Percentiles rank a stretch among this genome's conserved stretches.
phyloP scores from a whole-genome alignment of 2,113 vertebrate species.

The Leptosomus discolor region DNA sequence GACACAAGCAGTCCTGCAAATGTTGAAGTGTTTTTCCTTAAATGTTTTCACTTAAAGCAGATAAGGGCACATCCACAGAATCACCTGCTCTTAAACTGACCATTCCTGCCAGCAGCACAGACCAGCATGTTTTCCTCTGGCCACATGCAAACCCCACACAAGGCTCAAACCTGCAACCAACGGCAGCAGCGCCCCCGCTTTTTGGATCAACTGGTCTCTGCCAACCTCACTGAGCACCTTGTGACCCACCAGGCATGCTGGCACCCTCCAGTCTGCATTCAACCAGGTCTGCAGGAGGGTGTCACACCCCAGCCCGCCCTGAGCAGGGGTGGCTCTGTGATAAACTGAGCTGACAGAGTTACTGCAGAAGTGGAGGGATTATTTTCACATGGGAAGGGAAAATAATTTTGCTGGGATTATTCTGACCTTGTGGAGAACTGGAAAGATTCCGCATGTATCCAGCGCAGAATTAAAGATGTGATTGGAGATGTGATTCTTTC shows the following conservation, averaged over 20 bases:
- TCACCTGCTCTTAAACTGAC: not conserved
- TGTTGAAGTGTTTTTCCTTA: not conserved
- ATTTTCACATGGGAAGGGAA: not conserved
- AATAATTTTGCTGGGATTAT: not conserved
- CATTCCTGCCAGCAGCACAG: not conserved
- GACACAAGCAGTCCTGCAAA: not conserved
- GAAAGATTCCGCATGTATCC: not conserved
- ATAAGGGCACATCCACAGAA: not conserved
- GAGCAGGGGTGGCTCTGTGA: not conserved
- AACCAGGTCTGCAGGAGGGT: not conserved
- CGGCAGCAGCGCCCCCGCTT: not conserved
- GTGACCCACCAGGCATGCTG: not conserved
- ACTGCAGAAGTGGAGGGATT: not conserved
- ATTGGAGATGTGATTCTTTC: not conserved
- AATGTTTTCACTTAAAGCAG: not conserved
- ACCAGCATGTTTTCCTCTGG: not conserved
- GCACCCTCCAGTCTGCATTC: not conserved
- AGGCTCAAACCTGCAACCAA: not conserved
- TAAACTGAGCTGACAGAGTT: not conserved
- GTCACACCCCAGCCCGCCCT: not conserved
- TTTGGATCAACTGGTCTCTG: not conserved
- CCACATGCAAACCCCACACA: not conserved
- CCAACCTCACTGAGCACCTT: not conserved
- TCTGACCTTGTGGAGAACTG: not conserved
- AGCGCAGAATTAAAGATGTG: fast-evolving